Conservation (phyloP, 2,888 invertebrate genomes). For the Hypercompe scribonia region DNA sequence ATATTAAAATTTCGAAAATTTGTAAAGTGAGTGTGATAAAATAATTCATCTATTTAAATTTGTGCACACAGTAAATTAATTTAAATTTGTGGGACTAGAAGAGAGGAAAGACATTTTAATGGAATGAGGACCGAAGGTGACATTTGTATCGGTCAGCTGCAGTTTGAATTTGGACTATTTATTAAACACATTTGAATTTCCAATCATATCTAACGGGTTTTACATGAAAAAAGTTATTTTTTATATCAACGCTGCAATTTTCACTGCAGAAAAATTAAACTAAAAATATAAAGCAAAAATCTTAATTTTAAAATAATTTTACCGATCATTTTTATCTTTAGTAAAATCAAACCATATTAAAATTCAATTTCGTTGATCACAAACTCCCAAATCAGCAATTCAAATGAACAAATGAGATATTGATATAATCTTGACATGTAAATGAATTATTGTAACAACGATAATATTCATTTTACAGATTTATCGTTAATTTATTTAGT, state of each 20-base stretch:
- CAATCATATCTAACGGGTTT: too few relatives aligned
- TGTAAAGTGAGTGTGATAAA: too few relatives aligned
- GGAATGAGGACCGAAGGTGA: too few relatives aligned
- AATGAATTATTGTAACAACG: conserved; percentile 37
- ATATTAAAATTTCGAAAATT: too few relatives aligned
- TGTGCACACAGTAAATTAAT: background rate
- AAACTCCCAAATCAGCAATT: conserved; percentile 63
- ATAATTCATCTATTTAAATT: background rate
- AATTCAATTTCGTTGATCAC: conserved; percentile 60
- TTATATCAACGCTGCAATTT: background rate
- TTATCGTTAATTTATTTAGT: conserved; percentile 11
- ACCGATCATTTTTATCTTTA: conserved; percentile 20
- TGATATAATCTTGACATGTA: conserved; percentile 58
- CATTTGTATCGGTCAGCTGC: too few relatives aligned
- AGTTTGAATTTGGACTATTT: too few relatives aligned
- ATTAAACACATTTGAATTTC: too few relatives aligned
- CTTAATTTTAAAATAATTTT: conserved; percentile 2
- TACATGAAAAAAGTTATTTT: background rate
- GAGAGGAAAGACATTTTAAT: too few relatives aligned
- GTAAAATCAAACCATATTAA: conserved; percentile 50
- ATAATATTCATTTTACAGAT: conserved; percentile 22
- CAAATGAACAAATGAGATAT: conserved; percentile 63
- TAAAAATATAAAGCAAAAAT: too few relatives aligned
- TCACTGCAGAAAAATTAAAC: background rate
- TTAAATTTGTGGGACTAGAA: too few relatives aligned